A percentile compares a stretch with the other conserved stretches of the same genome.
These are phyloP conservation scores for Ambastaia sidthimunki DNA, from an alignment of 2,797 vertebrate genomes.

Conservation along the genomic window DNA sequence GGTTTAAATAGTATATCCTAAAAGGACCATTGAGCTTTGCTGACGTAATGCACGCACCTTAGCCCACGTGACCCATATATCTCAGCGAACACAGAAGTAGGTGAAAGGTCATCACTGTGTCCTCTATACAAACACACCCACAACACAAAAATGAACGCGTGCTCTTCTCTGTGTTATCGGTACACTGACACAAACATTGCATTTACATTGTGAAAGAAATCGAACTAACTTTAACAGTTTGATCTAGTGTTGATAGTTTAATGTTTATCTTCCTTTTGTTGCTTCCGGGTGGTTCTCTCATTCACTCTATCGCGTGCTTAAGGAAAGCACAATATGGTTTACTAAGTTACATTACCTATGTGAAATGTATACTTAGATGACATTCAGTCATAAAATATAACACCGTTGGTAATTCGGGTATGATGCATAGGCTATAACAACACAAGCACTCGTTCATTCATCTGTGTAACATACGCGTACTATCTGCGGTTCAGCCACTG, in stretches of 20 bases:
- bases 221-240: background rate
- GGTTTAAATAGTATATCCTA: background rate
- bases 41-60: conserved; percentile 23
- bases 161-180: background rate
- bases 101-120: conserved; percentile 53
- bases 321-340: background rate
- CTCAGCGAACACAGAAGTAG: conserved; percentile 40
- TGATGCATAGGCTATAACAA: background rate
- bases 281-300: conserved; percentile 7
- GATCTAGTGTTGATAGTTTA: background rate
- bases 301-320: background rate
- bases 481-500: background rate
- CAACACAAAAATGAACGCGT: background rate
- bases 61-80: conserved; percentile 4
- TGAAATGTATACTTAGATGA: background rate
- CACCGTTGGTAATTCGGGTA: background rate
- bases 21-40: background rate
- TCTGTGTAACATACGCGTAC: background rate
- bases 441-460: background rate
- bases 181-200: background rate
- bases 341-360: background rate
- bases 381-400: background rate
- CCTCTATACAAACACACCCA: background rate
- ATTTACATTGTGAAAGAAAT: background rate
- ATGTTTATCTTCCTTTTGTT: background rate